phyloP scores from a whole-genome alignment of 2,797 vertebrate genomes.

The Squalus acanthias region DNA sequence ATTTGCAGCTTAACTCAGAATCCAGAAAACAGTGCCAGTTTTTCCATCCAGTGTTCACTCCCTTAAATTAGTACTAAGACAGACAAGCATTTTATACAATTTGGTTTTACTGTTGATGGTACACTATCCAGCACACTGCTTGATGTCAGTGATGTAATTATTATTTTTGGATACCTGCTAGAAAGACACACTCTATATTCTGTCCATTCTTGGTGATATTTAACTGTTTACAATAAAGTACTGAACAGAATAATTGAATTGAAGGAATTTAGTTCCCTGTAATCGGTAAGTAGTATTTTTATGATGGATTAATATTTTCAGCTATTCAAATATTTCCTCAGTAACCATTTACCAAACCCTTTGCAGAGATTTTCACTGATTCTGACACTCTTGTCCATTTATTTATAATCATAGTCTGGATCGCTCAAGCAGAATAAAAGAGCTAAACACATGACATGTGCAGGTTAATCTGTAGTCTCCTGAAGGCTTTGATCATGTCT shows the following conservation, averaged over 20 bases:
- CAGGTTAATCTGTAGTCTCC: neutral
- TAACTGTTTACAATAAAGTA: neutral
- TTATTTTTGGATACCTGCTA: neutral
- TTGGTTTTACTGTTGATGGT: neutral
- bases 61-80: neutral
- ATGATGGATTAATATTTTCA: neutral
- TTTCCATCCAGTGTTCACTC: neutral
- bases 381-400: neutral
- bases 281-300: neutral
- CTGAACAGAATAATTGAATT: neutral
- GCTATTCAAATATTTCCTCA: neutral
- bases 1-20: neutral
- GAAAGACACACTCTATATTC: neutral
- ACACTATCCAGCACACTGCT: neutral
- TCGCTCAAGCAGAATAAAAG: neutral
- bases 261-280: neutral
- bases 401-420: neutral
- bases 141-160: neutral
- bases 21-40: neutral
- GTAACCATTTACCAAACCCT: neutral
- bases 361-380: neutral
- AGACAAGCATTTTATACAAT: neutral
- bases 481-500: constrained; percentile 6
- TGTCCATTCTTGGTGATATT: neutral
- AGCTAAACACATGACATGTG: neutral